Evolutionary conservation across 2,888 invertebrate species (phyloP), one percentile per base, ranked within the genome.

Genomic region (Spialia ferax): DNA sequence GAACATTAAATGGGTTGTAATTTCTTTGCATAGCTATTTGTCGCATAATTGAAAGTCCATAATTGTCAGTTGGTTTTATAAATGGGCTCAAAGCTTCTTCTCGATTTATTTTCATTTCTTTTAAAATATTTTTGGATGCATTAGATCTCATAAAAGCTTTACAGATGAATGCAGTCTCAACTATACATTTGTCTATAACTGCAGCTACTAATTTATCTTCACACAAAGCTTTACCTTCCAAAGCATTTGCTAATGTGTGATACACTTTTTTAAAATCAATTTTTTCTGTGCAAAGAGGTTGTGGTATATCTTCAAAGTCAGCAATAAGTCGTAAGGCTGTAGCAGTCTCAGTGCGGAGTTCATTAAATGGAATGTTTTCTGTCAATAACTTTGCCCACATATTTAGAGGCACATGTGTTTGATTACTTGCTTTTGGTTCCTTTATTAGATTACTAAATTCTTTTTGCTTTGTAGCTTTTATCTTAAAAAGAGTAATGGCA

Each of bases 241-340:
- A 77, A 3, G 91, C 88, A 75, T 89, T 86, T 0, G 91, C 91
- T 50, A 94, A 70, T 60, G 81, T 77, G 59, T 84, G 79, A 70
- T 94, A 93, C 11, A 90, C 71, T 15, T 79, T 78, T 65, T 75
- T 81, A 42, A 94, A 88, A 73, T 93, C 85, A 64, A 91, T 75
- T 42, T 81, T 77, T 0, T 81, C 81, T 11, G 86, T 84, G 3
- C 68, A 69, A 1, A 70, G 56, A 1, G 84, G 57, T 2, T 77
- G 5, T 0, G 91, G 89, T 29, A 87, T 82, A 2, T 82, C 73
- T 72, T 93, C 92, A 69, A 86, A 79, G 11, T 91, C 86, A n/a
- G 90, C 91, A 29, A 94, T 88, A 15, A 91, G 71, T 22, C 89
- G 78, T 1, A 94, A 63, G 0, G 89, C 90, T 8, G 80, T 78